These are phyloP conservation scores for Ornithoptera alexandrae DNA, from an alignment of 2,888 invertebrate genomes.

Conservation along the genomic window DNA sequence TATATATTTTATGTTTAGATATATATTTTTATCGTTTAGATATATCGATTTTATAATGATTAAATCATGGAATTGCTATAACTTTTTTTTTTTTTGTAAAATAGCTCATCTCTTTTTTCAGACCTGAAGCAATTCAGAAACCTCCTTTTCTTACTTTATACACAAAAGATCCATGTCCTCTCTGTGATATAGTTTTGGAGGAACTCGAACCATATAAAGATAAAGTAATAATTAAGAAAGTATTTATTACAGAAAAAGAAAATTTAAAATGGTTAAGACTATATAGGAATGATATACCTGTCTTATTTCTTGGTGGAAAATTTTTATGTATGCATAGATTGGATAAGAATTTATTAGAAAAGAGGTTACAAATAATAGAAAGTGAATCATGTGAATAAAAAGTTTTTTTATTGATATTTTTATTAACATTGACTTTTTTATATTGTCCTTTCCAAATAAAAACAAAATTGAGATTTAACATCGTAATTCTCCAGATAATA, in stretches of 20 bases:
- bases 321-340: slow-evolving; percentile 89
- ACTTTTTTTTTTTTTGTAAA: slow-evolving; percentile 28
- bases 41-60: slow-evolving; percentile 31
- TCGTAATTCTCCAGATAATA: neutral
- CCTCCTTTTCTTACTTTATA: slow-evolving; percentile 86
- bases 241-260: slow-evolving; percentile 87
- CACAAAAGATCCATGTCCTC: slow-evolving; percentile 89
- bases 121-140: slow-evolving; percentile 61
- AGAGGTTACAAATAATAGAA: slow-evolving; percentile 68
- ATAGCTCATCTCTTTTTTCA: slow-evolving; percentile 48
- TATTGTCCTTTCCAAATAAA: neutral
- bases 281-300: slow-evolving; percentile 92
- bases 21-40: slow-evolving; percentile 8
- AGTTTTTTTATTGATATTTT: neutral
- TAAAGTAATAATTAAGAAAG: slow-evolving; percentile 83
- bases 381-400: slow-evolving; percentile 36
- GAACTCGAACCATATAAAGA: slow-evolving; percentile 81
- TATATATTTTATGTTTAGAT: slow-evolving; percentile 3
- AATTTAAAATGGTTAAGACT: slow-evolving; percentile 86
- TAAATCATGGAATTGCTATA: slow-evolving; percentile 37
- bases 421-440: neutral
- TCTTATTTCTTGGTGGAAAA: slow-evolving; percentile 90
- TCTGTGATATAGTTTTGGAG: slow-evolving; percentile 89
- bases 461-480: neutral
- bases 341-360: slow-evolving; percentile 79